A percentile compares a stretch with the other conserved stretches of the same genome.
phyloP scores from a whole-genome alignment of 2,113 vertebrate species.

The Macrotis lagotis region DNA sequence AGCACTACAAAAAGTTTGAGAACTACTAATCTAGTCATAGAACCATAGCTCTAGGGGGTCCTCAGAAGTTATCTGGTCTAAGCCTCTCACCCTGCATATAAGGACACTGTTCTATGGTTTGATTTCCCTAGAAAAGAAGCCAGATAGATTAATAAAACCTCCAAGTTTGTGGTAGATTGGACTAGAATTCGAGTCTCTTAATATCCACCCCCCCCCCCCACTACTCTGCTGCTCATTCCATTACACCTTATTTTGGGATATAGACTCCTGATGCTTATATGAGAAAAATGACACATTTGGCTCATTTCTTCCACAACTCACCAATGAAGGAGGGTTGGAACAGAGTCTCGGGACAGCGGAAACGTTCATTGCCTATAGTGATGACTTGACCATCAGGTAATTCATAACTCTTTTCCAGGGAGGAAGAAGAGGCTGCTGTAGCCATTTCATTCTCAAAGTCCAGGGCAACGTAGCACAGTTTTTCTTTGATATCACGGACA shows the following conservation, averaged over 20 bases:
- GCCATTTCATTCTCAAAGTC: constrained; percentile 99
- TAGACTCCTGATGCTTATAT: background rate
- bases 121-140: background rate
- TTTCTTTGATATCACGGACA: constrained; percentile 97
- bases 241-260: background rate
- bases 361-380: constrained; percentile 96
- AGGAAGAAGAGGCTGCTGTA: constrained; percentile 95
- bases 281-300: background rate
- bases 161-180: background rate
- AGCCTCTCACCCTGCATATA: background rate
- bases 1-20: background rate
- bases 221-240: background rate
- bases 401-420: constrained; percentile 97
- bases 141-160: background rate
- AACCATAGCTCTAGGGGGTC: background rate
- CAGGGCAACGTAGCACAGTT: constrained; percentile 94
- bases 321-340: constrained; percentile 99
- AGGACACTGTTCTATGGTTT: background rate
- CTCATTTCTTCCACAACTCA: constrained; percentile 80
- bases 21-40: background rate
- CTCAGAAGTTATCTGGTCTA: background rate
- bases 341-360: constrained; percentile 96
- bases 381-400: constrained; percentile 97
- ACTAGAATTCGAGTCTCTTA: background rate
- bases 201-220: background rate